phyloP scores from a whole-genome alignment of 1,140 invertebrate genomes.

The Phocides pigmalion region DNA sequence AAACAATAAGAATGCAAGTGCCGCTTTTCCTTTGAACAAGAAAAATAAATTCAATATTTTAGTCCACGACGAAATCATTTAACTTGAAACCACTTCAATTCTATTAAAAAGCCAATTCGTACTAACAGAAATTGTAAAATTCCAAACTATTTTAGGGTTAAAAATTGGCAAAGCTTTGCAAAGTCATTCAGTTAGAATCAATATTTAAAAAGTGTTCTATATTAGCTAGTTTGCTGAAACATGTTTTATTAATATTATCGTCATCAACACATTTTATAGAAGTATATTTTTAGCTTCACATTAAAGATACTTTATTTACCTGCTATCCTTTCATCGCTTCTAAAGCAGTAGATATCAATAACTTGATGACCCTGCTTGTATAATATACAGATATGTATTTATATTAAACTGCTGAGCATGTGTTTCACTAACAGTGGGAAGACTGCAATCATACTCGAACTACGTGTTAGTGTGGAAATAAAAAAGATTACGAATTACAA shows the following conservation, averaged over 20 bases:
- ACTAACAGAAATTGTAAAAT: conserved; percentile 13
- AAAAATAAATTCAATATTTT: background rate
- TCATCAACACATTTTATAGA: background rate
- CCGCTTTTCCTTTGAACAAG: background rate
- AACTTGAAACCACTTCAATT: too few species aligned
- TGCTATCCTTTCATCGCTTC: background rate
- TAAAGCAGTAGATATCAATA: conserved; percentile 19
- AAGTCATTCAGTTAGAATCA: conserved; percentile 18
- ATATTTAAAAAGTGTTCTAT: background rate
- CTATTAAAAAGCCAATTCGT: background rate
- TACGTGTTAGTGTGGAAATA: background rate
- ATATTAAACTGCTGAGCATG: background rate
- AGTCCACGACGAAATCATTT: too few species aligned
- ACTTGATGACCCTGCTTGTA: background rate
- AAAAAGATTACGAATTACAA: background rate
- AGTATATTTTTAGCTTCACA: background rate
- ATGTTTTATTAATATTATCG: background rate
- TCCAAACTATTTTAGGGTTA: too few species aligned
- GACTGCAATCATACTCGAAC: background rate
- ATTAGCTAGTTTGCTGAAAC: conserved; percentile 6
- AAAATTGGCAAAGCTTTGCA: conserved; percentile 15
- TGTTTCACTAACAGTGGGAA: background rate
- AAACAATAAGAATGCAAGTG: background rate
- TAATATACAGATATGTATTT: background rate
- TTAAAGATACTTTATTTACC: background rate